phyloP scores from a whole-genome alignment of 2,113 vertebrate species.

The Strix uralensis region DNA sequence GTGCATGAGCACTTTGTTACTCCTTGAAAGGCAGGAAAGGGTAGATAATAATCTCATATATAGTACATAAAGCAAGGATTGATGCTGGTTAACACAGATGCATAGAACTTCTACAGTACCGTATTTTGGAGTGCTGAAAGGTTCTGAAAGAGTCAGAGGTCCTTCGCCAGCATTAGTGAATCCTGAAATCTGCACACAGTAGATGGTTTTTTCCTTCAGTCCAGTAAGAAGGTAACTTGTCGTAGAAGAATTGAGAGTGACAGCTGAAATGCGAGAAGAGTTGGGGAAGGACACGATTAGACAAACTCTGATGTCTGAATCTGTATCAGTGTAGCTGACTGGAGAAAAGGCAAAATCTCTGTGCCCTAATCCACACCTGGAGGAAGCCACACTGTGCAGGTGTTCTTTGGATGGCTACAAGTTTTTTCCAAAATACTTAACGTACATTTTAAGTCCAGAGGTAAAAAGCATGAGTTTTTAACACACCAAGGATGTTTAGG shows the following conservation, averaged over 20 bases:
- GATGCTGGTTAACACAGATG: neutral
- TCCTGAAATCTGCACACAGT: constrained; percentile 75
- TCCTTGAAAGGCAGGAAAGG: neutral
- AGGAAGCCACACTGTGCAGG: neutral
- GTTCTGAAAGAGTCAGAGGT: constrained; percentile 32
- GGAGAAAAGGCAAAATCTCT: neutral
- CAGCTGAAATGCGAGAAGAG: constrained; percentile 58
- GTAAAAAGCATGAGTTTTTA: neutral
- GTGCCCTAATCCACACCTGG: neutral
- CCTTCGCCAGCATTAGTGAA: constrained; percentile 78
- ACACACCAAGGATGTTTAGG: neutral
- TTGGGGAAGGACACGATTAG: neutral
- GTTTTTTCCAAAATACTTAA: neutral
- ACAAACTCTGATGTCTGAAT: neutral
- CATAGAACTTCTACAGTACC: constrained; percentile 9
- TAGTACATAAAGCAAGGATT: neutral
- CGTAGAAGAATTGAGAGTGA: constrained; percentile 59
- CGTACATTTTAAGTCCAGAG: neutral
- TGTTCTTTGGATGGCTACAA: neutral
- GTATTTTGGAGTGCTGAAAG: constrained; percentile 51
- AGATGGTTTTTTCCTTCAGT: constrained; percentile 64
- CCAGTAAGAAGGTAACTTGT: constrained; percentile 49
- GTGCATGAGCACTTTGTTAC: neutral
- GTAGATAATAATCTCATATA: neutral
- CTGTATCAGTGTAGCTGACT: neutral